phyloP scores from a whole-genome alignment of 2,797 vertebrate genomes.

The Falco rusticolus region DNA sequence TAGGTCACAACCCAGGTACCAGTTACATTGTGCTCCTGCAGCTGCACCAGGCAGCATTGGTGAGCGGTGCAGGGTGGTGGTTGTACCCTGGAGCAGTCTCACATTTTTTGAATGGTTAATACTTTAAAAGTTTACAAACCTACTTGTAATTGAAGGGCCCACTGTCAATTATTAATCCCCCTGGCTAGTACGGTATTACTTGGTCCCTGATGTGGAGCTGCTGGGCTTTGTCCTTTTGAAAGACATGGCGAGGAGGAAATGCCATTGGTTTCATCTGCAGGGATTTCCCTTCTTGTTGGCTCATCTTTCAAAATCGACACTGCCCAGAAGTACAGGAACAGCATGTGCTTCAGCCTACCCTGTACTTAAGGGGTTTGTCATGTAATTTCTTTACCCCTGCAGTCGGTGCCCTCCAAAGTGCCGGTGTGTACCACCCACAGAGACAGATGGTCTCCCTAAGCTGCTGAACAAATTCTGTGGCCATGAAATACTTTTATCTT shows the following conservation, averaged over 20 bases:
- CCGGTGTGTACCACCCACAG: conserved; percentile 26
- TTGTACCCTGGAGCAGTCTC: neutral
- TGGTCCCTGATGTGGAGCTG: neutral
- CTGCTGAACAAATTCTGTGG: conserved; percentile 39
- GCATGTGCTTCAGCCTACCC: neutral
- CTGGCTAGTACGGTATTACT: neutral
- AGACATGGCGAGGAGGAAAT: neutral
- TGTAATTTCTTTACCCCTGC: neutral
- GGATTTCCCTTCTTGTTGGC: neutral
- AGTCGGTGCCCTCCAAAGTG: neutral
- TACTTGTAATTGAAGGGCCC: neutral
- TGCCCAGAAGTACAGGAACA: neutral
- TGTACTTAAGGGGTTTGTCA: neutral
- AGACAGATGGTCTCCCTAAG: conserved; percentile 29
- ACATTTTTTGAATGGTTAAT: conserved; percentile 62
- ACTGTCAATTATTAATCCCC: conserved; percentile 58
- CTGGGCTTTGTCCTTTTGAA: neutral
- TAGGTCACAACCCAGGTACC: neutral
- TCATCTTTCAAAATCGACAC: neutral
- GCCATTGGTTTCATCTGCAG: neutral
- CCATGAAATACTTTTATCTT: neutral
- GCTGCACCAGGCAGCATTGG: neutral
- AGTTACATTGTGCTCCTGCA: neutral
- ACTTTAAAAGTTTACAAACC: conserved; percentile 17
- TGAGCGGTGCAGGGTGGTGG: neutral